These are phyloP conservation scores for Nerophis ophidion DNA, from an alignment of 2,113 vertebrate genomes.

Conservation along the genomic window DNA sequence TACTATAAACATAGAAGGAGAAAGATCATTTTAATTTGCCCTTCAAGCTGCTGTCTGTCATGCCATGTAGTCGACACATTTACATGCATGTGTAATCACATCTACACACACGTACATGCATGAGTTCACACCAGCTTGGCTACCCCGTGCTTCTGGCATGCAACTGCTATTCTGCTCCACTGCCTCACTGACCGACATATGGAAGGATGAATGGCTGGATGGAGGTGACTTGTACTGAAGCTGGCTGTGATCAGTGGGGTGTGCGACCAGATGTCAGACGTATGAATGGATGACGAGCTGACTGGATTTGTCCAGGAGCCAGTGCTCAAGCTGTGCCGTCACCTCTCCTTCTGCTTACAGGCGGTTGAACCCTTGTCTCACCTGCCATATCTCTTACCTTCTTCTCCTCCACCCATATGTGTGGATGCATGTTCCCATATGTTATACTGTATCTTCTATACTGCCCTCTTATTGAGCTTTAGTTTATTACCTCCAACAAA, in stretches of 20 bases:
- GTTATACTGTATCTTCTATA: neutral
- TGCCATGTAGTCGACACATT: constrained; percentile 19
- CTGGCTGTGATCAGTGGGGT: constrained; percentile 23
- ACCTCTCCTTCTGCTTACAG: constrained; percentile 40
- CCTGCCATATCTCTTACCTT: constrained; percentile 15
- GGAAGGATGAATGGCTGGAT: constrained; percentile 47
- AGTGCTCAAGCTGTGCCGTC: constrained; percentile 38
- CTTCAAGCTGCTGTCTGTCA: constrained; percentile 39
- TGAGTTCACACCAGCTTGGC: constrained; percentile 38
- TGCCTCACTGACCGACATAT: constrained; percentile 57
- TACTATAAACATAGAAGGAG: neutral
- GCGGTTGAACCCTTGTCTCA: constrained; percentile 26
- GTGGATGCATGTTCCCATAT: neutral
- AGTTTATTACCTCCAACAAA: neutral
- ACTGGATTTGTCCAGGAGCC: constrained; percentile 44
- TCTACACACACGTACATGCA: constrained; percentile 14
- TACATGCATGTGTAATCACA: constrained; percentile 12
- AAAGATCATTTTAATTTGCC: constrained; percentile 21
- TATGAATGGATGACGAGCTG: constrained; percentile 43
- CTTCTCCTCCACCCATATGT: constrained; percentile 19
- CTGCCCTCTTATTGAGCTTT: neutral
- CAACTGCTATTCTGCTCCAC: constrained; percentile 35
- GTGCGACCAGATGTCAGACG: constrained; percentile 49
- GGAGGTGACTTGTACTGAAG: constrained; percentile 12
- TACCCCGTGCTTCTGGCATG: constrained; percentile 36